A percentile compares a stretch with the other conserved stretches of the same genome.
phyloP scores from a whole-genome alignment of 2,888 invertebrate species.

The Caprella mutica region DNA sequence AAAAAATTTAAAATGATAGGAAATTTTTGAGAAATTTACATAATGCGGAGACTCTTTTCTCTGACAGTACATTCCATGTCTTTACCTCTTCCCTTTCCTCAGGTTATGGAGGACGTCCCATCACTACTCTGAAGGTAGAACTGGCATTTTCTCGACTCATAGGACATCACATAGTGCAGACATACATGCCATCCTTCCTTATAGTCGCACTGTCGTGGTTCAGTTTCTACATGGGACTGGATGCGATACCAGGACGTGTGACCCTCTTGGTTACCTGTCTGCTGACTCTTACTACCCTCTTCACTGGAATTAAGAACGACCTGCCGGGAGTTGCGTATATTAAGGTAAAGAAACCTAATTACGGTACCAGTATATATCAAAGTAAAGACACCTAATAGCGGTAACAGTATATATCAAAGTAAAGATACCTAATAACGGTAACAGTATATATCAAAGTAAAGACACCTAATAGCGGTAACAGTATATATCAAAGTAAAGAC shows the following conservation, averaged over 20 bases:
- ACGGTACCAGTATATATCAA: too few relatives aligned
- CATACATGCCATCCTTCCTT: slow-evolving; percentile 68
- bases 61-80: too few relatives aligned
- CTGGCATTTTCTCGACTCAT: slow-evolving; percentile 72
- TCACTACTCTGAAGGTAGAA: slow-evolving; percentile 51
- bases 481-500: too few relatives aligned
- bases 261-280: slow-evolving; percentile 71
- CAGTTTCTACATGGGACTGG: slow-evolving; percentile 72
- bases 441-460: too few relatives aligned
- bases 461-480: too few relatives aligned
- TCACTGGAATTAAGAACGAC: slow-evolving; percentile 65
- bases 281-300: slow-evolving; percentile 74
- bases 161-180: slow-evolving; percentile 71
- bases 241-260: slow-evolving; percentile 70
- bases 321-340: slow-evolving; percentile 78
- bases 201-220: slow-evolving; percentile 78
- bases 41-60: too few relatives aligned
- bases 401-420: too few relatives aligned
- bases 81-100: background rate
- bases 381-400: too few relatives aligned
- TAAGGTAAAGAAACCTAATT: too few relatives aligned
- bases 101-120: background rate
- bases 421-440: too few relatives aligned
- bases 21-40: too few relatives aligned
- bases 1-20: too few relatives aligned